A percentile compares a stretch with the other conserved stretches of the same genome.
These are phyloP conservation scores for Ctenopoma multispine DNA, from an alignment of 2,797 vertebrate species.

Conservation along the genomic window DNA sequence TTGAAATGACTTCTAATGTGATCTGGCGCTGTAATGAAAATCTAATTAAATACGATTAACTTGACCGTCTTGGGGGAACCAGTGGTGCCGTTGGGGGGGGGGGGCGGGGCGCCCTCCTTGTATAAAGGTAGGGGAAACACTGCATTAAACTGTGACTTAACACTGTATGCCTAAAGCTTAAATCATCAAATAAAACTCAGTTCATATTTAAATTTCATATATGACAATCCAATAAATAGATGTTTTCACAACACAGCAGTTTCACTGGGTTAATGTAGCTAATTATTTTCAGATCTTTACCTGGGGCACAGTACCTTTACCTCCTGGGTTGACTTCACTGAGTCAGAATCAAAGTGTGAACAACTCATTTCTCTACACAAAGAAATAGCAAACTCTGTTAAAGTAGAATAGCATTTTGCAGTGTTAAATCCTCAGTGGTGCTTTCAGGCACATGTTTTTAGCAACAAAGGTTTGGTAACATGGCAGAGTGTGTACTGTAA, in stretches of 20 bases:
- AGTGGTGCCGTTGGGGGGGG: no score
- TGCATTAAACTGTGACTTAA: no score
- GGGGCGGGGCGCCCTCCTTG: no score
- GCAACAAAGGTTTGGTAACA: background rate
- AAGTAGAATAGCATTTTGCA: background rate
- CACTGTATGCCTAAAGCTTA: background rate
- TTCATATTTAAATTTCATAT: background rate
- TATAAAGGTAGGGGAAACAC: no score
- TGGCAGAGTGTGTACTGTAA: no score
- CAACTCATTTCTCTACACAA: slow-evolving; percentile 5
- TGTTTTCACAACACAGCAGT: background rate
- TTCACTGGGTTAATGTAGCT: slow-evolving; percentile 31
- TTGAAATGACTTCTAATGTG: no score
- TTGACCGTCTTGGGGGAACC: no score
- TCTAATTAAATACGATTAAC: no score
- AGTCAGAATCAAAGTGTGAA: slow-evolving; percentile 37
- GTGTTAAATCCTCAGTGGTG: background rate
- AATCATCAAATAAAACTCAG: background rate
- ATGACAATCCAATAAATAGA: background rate
- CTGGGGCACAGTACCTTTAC: slow-evolving; percentile 32
- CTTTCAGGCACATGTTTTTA: background rate
- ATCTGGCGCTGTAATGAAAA: no score
- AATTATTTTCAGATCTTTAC: slow-evolving; percentile 56
- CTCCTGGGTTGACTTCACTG: slow-evolving; percentile 29
- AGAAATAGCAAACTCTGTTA: slow-evolving; percentile 11